A percentile compares a stretch with the other conserved stretches of the same genome.
phyloP scores from a whole-genome alignment of 1,140 invertebrate genomes.

The Papilio xuthus region DNA sequence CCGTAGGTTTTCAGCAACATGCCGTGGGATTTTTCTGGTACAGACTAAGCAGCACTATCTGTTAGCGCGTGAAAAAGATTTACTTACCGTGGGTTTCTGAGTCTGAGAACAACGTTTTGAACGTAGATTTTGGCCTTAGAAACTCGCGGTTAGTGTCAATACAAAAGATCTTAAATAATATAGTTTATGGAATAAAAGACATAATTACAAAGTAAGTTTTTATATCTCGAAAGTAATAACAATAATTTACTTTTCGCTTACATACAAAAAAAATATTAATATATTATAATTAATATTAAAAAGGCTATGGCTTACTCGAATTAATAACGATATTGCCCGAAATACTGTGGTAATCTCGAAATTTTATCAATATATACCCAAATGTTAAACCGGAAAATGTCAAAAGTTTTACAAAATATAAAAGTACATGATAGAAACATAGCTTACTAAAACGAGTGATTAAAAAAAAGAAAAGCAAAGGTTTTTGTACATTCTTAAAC shows the following conservation, averaged over 20 bases:
- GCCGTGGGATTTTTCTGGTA: too few relatives aligned
- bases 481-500: constrained; percentile 43
- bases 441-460: neutral
- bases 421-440: constrained; percentile 36
- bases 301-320: constrained; percentile 62
- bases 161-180: too few relatives aligned
- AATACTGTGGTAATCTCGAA: constrained; percentile 73
- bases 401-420: constrained; percentile 49
- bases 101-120: too few relatives aligned
- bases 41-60: too few relatives aligned
- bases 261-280: constrained; percentile 68
- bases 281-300: constrained; percentile 63
- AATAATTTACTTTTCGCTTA: constrained; percentile 75
- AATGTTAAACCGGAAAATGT: constrained; percentile 45
- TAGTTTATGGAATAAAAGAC: constrained; percentile 62
- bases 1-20: too few relatives aligned
- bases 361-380: constrained; percentile 42
- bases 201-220: constrained; percentile 73
- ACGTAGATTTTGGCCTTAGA: too few relatives aligned
- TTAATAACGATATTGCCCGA: constrained; percentile 53
- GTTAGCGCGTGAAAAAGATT: too few relatives aligned
- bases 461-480: constrained; percentile 11
- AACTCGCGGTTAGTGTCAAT: too few relatives aligned
- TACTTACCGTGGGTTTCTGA: too few relatives aligned
- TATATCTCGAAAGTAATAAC: constrained; percentile 73